phyloP scores from a whole-genome alignment of 2,113 vertebrate genomes.

The Chiloscyllium plagiosum region DNA sequence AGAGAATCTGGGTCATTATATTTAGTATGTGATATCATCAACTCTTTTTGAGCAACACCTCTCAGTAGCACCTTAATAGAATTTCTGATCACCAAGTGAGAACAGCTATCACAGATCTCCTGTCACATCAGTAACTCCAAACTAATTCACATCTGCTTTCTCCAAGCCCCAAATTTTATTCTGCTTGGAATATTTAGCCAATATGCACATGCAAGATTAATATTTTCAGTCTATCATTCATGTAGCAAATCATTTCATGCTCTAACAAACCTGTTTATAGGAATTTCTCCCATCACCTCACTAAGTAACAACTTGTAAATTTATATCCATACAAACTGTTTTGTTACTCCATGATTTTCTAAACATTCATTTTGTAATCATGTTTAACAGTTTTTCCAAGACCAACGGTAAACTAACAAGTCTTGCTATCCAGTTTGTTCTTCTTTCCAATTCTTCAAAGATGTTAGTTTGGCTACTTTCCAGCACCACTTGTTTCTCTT shows the following conservation, averaged over 20 bases:
- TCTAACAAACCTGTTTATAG: not conserved
- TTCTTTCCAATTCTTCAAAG: not conserved
- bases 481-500: not conserved
- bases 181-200: not conserved
- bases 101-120: not conserved
- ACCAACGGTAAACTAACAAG: not conserved
- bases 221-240: not conserved
- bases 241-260: not conserved
- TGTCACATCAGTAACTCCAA: not conserved
- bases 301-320: not conserved
- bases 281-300: not conserved
- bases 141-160: not conserved
- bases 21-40: not conserved
- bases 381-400: not conserved
- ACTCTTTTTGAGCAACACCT: not conserved
- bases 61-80: not conserved
- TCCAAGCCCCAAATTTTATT: not conserved
- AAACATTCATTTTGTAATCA: not conserved
- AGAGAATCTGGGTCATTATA: not conserved
- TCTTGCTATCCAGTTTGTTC: not conserved
- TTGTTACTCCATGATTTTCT: not conserved
- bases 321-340: not conserved
- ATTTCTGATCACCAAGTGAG: not conserved
- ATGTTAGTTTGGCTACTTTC: not conserved
- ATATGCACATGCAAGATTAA: not conserved